Evolutionary conservation across 2,113 vertebrate genomes (phyloP), one percentile per base, ranked within the genome.

Genomic region (Ramphastos sulfuratus): DNA sequence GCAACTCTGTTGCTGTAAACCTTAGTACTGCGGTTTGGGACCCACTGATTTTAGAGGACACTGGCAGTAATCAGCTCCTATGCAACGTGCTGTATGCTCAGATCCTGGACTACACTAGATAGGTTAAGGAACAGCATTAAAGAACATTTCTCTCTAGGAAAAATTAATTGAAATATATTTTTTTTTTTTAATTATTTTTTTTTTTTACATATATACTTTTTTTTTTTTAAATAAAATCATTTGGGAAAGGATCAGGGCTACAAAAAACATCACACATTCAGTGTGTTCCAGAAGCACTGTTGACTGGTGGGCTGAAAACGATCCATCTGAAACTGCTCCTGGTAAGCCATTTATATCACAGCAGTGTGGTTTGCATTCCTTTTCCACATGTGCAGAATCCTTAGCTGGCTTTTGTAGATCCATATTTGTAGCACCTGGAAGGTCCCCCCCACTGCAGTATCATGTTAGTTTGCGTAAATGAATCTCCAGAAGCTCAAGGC

Each of bases 401-500:
- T 16, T 50, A 83, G 30, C 14, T 2, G 5, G 4, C 30, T 69
- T 3, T 9, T 35, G 59, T 25, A 61, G 15, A 48, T 58, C 37
- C 5, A 0, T 44, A 9, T 71, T 66, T 78, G n/a, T 48, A 23
- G 48, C 11, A 75, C 5, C 3, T 44, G 48, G 10, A 31, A 19
- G 4, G 5, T 8, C 19, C 6, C 20, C 7, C 6, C 6, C 31
- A 52, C 5, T 0, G 0, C 1, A 31, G 12, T 3, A 25, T 28
- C 3, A 0, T 27, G 3, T 24, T 5, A 2, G 13, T 59, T 50
- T 79, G 17, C 1, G 1, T 52, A 46, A 67, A 46, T 21, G 42
- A 48, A 52, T 24, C 50, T 52, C 23, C 21, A 52, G 33, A 23
- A 87, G 2, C 20, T 65, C 20, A 59, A 50, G 35, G 25, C 14